Conservation (phyloP, 2,797 vertebrate genomes). For the Monodelphis domestica region DNA sequence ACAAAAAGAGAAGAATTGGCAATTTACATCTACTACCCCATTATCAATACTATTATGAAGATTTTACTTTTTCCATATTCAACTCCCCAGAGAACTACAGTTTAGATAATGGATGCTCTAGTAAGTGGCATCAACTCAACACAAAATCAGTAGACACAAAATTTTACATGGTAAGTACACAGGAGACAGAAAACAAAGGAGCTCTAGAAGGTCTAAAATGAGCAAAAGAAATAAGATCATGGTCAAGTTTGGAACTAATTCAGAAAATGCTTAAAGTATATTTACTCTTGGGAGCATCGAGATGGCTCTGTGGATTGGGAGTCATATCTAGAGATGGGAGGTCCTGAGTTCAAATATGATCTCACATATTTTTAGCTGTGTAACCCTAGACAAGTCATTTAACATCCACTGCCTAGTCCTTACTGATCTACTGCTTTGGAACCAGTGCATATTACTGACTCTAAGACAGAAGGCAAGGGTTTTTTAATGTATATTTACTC, state of each 20-base stretch:
- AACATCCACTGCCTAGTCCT: no score
- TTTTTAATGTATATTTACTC: constrained; percentile 45
- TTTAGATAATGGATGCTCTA: neutral
- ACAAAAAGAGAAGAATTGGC: constrained; percentile 14
- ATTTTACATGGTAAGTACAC: neutral
- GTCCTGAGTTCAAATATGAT: no score
- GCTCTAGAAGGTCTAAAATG: neutral
- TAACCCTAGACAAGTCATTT: no score
- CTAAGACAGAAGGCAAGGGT: no score
- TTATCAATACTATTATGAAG: neutral
- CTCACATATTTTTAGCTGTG: no score
- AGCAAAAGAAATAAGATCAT: neutral
- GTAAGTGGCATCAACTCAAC: neutral
- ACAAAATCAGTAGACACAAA: neutral
- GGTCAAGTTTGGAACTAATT: neutral
- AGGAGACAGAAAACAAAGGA: neutral
- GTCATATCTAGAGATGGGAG: no score
- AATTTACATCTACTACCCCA: neutral
- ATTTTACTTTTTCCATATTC: neutral
- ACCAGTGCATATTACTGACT: no score
- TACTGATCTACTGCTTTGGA: no score
- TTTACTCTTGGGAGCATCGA: no score
- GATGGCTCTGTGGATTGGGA: no score
- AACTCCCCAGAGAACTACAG: neutral
- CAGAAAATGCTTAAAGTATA: constrained; percentile 41